These are phyloP conservation scores for Heliocidaris erythrogramma DNA, from an alignment of 35 echinoderm and acorn worm genomes.

Conservation along the genomic window DNA sequence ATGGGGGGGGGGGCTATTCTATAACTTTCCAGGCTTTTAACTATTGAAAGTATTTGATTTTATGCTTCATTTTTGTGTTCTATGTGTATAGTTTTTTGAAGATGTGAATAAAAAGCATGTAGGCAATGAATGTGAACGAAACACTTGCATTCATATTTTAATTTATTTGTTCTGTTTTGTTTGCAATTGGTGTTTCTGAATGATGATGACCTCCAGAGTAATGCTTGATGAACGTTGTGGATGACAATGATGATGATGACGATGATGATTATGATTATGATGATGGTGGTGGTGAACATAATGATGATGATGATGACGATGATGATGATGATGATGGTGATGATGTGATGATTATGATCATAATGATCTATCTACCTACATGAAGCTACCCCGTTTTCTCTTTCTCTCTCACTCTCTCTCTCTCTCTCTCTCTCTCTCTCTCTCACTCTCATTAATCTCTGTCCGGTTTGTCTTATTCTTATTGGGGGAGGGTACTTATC, in stretches of 20 bases:
- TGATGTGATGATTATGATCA: not conserved
- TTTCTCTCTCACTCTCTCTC: too few species aligned
- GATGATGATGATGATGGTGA: not conserved
- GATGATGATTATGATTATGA: not conserved
- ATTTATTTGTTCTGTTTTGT: not conserved
- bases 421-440: too few species aligned
- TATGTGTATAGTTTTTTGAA: slow-evolving; percentile 39
- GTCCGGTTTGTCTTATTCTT: too few species aligned
- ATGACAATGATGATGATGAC: not conserved
- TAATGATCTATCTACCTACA: too few species aligned
- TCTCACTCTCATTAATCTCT: too few species aligned
- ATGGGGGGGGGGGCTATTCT: not conserved
- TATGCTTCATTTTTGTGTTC: slow-evolving; percentile 14
- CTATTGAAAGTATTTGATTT: slow-evolving; percentile 11
- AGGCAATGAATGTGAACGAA: slow-evolving; percentile 24
- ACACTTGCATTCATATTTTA: not conserved
- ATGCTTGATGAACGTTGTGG: too few species aligned
- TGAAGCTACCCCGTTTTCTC: too few species aligned
- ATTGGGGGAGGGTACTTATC: too few species aligned
- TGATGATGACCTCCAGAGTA: too few species aligned
- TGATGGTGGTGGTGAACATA: not conserved
- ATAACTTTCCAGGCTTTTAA: not conserved
- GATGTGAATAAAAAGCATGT: slow-evolving; percentile 32
- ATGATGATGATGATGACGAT: not conserved
- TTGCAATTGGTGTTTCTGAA: too few species aligned